Conservation (phyloP, 2,888 invertebrate species). For the Sminthurinus aureus region DNA sequence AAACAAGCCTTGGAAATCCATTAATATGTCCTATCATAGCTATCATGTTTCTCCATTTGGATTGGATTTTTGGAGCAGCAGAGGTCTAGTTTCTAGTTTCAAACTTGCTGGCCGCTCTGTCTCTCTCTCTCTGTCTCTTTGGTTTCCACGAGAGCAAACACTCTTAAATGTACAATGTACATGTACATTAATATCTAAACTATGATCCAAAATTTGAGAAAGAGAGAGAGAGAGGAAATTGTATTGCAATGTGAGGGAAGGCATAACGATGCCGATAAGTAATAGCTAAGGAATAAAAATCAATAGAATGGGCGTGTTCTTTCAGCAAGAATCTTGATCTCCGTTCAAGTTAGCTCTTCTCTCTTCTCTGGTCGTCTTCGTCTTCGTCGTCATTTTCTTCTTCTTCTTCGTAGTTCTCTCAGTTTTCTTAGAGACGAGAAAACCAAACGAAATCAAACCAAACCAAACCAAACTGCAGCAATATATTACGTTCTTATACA, state of each 20-base stretch:
- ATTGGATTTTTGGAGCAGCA: neutral
- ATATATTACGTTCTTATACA: neutral
- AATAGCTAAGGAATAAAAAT: constrained; percentile 38
- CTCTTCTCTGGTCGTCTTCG: neutral
- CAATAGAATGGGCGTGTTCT: constrained; percentile 40
- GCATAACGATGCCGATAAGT: constrained; percentile 34
- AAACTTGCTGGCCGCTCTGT: neutral
- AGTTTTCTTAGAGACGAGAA: neutral
- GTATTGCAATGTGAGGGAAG: constrained; percentile 25
- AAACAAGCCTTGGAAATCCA: constrained; percentile 23
- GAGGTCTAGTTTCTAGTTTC: neutral
- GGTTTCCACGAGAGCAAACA: neutral
- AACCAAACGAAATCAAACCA: too few species aligned
- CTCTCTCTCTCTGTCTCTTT: neutral
- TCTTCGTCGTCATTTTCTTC: neutral
- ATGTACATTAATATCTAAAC: neutral
- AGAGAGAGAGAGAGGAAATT: constrained; percentile 10
- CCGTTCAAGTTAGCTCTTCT: constrained; percentile 23
- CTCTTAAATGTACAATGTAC: neutral
- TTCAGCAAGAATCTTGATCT: constrained; percentile 38
- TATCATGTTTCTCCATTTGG: constrained; percentile 19
- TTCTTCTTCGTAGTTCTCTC: neutral
- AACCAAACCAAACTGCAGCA: neutral
- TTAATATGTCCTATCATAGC: constrained; percentile 33
- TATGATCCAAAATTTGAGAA: neutral